Base-by-base conservation (phyloP, 2,113 vertebrate species). In the Neogobius melanostomus region DNA sequence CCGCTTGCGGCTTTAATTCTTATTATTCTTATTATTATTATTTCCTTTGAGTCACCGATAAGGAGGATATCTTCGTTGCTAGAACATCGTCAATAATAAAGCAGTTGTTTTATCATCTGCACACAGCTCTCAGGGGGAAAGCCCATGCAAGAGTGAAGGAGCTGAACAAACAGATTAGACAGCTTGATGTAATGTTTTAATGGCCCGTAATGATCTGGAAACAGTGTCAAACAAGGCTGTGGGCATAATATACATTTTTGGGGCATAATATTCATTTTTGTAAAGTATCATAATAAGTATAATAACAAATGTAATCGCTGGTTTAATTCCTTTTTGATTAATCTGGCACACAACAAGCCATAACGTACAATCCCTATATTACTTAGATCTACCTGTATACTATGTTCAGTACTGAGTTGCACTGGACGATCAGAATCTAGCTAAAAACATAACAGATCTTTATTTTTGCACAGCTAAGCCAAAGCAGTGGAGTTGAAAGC, bases 111-210 rank as follows among this genome's bases (percentile, higher is more conserved):
- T 47, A 68, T 64, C 63, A 48, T 71, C 50, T 64, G 59, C 15
- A 44, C 16, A 28, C 63, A 56, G 28, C 7, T 8, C 68, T 71
- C 45, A 74, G 45, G 15, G 64, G 78, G 68, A 77, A 80, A 76
- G 43, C 52, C 67, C 14, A 59, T 69, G 56, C 47, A 48, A 11
- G 15, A 69, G 66, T 77, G 51, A 47, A 64, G 42, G 56, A 15
- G 62, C 77, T 46, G 6, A 76, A 72, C 74, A 74, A 79, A 69
- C 70, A 74, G 68, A 84, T 81, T 84, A 69, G 42, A 57, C 76
- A 80, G 28, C 28, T 82, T 79, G 82, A 83, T 77, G 68, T 49
- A 11, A 15, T 42, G 67, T 16, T 73, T 80, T 66, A 75, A 75
- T 59, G 52, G 21, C 61, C 51, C 36, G 65, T 48, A 72, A 74